These are phyloP conservation scores for Netelia melanura DNA, from an alignment of 2,888 invertebrate genomes.

Conservation along the genomic window DNA sequence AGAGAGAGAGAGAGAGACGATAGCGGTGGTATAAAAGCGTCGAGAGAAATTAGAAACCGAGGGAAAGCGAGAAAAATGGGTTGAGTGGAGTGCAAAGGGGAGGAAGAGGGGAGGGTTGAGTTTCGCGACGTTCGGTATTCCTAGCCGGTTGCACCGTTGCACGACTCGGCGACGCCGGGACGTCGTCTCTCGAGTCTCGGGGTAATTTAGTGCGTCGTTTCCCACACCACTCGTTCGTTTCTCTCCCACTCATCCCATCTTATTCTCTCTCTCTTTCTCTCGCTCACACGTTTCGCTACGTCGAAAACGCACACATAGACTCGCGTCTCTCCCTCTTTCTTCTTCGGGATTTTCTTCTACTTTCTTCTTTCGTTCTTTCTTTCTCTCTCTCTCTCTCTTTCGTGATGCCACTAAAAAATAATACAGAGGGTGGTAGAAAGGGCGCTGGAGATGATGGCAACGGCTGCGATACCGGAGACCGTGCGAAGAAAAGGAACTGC, in stretches of 20 bases:
- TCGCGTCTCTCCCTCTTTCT: conserved; percentile 22
- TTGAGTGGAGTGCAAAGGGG: conserved; percentile 9
- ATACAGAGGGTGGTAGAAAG: conserved; percentile 28
- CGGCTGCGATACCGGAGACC: conserved; percentile 48
- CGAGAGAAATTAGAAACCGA: conserved; percentile 62
- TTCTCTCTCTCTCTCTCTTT: not conserved
- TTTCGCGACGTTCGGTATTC: conserved; percentile 57
- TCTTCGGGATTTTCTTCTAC: conserved; percentile 34
- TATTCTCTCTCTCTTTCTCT: not conserved
- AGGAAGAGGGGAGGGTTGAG: not conserved
- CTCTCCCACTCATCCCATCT: not conserved
- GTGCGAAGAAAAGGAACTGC: conserved; percentile 61
- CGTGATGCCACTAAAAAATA: conserved; percentile 49
- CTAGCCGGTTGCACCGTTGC: conserved; percentile 58
- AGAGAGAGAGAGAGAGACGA: conserved; percentile 14
- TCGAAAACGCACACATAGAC: conserved; percentile 17
- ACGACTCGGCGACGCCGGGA: conserved; percentile 63
- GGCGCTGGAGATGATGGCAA: conserved; percentile 24
- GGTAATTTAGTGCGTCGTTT: conserved; percentile 66
- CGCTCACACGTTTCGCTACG: not conserved
- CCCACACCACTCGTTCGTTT: conserved; percentile 15
- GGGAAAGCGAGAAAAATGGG: conserved; percentile 62
- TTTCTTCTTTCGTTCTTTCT: not conserved
- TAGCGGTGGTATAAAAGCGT: conserved; percentile 15
- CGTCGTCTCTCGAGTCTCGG: conserved; percentile 61